Conservation (phyloP, 2,113 vertebrate genomes). For the Hystrix cristata region DNA sequence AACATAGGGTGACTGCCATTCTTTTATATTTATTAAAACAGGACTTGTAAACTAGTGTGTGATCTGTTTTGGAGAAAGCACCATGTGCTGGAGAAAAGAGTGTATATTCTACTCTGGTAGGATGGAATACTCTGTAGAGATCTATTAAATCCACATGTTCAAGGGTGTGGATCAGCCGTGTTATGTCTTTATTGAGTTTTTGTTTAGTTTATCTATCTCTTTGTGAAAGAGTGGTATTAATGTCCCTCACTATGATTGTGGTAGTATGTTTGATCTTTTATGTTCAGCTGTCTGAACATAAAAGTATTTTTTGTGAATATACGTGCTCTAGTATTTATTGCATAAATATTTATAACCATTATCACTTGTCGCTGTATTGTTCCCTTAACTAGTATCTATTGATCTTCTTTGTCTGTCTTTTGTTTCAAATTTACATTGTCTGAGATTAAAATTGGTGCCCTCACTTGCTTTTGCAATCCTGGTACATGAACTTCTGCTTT, state of each 20-base stretch:
- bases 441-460: background rate
- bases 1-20: background rate
- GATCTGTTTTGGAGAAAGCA: background rate
- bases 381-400: background rate
- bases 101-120: background rate
- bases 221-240: background rate
- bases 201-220: background rate
- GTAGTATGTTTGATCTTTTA: background rate
- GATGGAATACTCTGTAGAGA: background rate
- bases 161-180: background rate
- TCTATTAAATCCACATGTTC: background rate
- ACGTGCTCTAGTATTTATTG: background rate
- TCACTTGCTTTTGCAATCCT: background rate
- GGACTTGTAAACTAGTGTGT: background rate
- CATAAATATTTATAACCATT: background rate
- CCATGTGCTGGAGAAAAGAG: background rate
- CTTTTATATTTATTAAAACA: background rate
- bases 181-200: background rate
- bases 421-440: background rate
- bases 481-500: background rate
- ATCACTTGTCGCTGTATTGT: background rate
- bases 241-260: background rate
- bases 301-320: background rate
- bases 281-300: background rate
- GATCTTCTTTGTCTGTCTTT: background rate